Evolutionary conservation across 2,113 vertebrate genomes (phyloP), one percentile per base, ranked within the genome.

Genomic region (Carassius gibelio): DNA sequence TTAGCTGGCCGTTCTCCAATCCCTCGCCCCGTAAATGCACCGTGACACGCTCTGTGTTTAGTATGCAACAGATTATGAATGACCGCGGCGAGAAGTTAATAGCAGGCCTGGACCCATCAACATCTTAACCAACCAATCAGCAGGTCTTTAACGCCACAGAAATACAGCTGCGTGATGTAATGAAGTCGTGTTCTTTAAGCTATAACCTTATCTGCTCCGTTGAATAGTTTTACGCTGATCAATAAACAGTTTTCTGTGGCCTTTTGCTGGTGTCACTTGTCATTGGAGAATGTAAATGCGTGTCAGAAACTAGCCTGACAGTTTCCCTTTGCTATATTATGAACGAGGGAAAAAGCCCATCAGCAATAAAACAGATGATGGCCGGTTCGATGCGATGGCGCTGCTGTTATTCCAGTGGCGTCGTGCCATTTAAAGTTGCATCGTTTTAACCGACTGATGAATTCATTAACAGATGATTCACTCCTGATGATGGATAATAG

Each of bases 221-320:
- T 96, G 97, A 97, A 97, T 96, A 95, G 96, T 98, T 98, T 97
- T 96, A 94, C 93, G 91, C 89, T 95, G 95, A 98, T 99, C 98
- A 97, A 98, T 99, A 96, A 94, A 94, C 94, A 95, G 94, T 97
- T 97, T 96, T 98, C 96, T 95, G 95, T 98, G 97, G 96, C 98
- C 97, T 99, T 98, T 98, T 95, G 92, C 89, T 92, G 93, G 95
- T 97, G 98, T 97, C 98, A 97, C 94, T 93, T 97, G 94, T 94
- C 96, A 96, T 96, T 94, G 95, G 95, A 93, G 95, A 95, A 96
- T 98, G 96, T 96, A 97, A 97, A 96, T 95, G 92, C 92, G 91
- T 90, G 92, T 98, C 97, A 97, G 96, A 98, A 98, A 97, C 95
- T 95, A 95, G 95, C 94, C 95, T 96, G 97, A 97, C 97, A 97